Evolutionary conservation across 2,113 vertebrate species (phyloP).

Genomic region (Anoplopoma fimbria): DNA sequence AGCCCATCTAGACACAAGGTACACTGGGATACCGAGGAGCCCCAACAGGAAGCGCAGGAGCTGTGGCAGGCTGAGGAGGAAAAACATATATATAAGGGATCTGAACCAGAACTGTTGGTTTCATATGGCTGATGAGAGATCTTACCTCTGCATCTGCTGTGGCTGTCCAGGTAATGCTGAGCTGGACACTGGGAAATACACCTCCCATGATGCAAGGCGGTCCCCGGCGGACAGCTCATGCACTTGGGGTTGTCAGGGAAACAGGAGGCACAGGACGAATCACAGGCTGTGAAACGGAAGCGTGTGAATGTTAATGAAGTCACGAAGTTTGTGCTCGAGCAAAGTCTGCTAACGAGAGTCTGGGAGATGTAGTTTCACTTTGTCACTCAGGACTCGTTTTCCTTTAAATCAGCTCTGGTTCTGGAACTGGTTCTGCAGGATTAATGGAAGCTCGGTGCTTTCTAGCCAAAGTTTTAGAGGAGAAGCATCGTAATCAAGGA

Average conservation of each 20-base stretch:
- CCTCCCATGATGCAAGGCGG: slow-evolving; percentile 83
- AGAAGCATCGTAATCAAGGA: no score
- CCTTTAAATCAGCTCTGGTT: no score
- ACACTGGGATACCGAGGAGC: slow-evolving; percentile 88
- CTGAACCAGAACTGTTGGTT: not conserved
- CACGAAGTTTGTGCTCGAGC: no score
- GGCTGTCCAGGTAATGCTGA: slow-evolving; percentile 81
- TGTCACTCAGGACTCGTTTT: not conserved
- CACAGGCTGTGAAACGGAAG: slow-evolving; percentile 85
- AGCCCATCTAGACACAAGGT: slow-evolving; percentile 80
- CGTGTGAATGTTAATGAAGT: slow-evolving; percentile 32
- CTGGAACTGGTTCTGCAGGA: no score
- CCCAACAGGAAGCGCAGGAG: slow-evolving; percentile 87
- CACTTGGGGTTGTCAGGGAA: slow-evolving; percentile 84
- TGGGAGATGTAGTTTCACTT: not conserved
- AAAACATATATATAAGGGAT: no score
- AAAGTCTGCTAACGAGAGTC: not conserved
- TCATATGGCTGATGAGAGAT: no score
- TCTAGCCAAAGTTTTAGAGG: no score
- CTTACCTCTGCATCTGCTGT: slow-evolving; percentile 88
- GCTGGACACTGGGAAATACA: slow-evolving; percentile 88
- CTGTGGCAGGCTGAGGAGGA: slow-evolving; percentile 86
- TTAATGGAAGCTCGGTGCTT: no score
- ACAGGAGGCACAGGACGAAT: slow-evolving; percentile 88
- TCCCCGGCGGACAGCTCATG: slow-evolving; percentile 83